Conservation (phyloP, 2,888 invertebrate genomes). For the Stomorhina lunata region DNA sequence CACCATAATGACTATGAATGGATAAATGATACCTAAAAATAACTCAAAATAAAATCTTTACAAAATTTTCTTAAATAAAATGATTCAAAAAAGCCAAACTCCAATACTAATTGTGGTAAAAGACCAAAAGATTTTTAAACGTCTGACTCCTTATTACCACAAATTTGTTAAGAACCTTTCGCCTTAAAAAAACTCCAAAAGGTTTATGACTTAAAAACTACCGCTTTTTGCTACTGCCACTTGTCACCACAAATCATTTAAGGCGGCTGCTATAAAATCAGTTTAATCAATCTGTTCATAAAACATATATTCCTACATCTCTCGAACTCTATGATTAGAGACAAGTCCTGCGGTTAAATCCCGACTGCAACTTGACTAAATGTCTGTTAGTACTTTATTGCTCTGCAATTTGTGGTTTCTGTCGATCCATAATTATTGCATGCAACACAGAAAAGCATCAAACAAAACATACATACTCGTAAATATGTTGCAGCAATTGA, state of each 20-base stretch:
- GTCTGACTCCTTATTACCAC: too few relatives aligned
- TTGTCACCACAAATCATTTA: slow-evolving; percentile 54
- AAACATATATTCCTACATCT: background rate
- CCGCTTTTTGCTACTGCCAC: slow-evolving; percentile 16
- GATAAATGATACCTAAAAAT: too few relatives aligned
- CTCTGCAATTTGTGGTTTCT: slow-evolving; percentile 53
- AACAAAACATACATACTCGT: too few relatives aligned
- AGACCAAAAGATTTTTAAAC: too few relatives aligned
- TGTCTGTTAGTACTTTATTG: slow-evolving; percentile 37
- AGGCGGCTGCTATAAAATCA: slow-evolving; percentile 58
- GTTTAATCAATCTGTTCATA: slow-evolving; percentile 55
- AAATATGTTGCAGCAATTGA: slow-evolving; percentile 9
- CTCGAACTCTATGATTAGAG: background rate
- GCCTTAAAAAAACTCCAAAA: background rate
- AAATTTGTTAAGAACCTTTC: too few relatives aligned
- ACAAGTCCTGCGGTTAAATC: slow-evolving; percentile 9
- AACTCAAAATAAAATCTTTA: slow-evolving; percentile 28
- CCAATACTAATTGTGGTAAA: too few relatives aligned
- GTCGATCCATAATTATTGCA: slow-evolving; percentile 56
- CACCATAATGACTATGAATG: slow-evolving; percentile 10
- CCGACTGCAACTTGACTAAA: background rate
- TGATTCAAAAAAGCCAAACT: background rate
- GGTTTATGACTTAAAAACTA: background rate
- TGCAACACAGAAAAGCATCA: too few relatives aligned
- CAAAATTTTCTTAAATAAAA: slow-evolving; percentile 10